A percentile compares a stretch with the other conserved stretches of the same genome.
These are phyloP conservation scores for Henicopernis longicauda DNA, from an alignment of 2,113 vertebrate genomes.

Conservation along the genomic window DNA sequence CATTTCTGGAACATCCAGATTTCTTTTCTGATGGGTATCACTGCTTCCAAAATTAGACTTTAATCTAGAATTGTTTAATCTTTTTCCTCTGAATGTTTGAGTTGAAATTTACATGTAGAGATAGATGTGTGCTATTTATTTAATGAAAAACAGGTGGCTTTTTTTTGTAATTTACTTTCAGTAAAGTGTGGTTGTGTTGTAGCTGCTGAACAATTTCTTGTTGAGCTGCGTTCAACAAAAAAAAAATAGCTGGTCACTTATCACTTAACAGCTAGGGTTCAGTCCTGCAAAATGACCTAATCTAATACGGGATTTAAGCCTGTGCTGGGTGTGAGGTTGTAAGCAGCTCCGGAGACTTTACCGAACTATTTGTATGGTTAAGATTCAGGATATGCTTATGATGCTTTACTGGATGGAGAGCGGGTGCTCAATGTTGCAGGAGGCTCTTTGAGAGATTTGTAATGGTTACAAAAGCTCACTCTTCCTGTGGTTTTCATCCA, in stretches of 20 bases:
- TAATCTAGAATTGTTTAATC: background rate
- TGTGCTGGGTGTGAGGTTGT: background rate
- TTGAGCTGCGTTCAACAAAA: background rate
- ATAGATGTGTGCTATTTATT: background rate
- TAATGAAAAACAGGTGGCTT: background rate
- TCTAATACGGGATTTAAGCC: background rate
- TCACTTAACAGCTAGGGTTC: background rate
- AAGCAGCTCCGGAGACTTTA: background rate
- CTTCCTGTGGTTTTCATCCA: background rate
- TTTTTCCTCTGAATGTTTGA: background rate
- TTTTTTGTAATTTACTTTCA: background rate
- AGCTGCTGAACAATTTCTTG: background rate
- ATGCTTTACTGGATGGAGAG: background rate
- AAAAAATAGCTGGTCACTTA: background rate
- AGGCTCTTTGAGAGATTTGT: background rate
- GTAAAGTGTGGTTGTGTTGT: background rate
- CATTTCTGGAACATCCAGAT: background rate
- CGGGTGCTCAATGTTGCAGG: background rate
- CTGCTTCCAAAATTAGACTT: background rate
- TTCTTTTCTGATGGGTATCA: background rate
- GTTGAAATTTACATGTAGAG: background rate
- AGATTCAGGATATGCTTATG: background rate
- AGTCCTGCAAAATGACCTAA: background rate
- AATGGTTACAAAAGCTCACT: background rate
- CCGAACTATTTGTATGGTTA: background rate